These are phyloP conservation scores for Canis aureus DNA, from an alignment of 2,113 vertebrate genomes.

Conservation along the genomic window DNA sequence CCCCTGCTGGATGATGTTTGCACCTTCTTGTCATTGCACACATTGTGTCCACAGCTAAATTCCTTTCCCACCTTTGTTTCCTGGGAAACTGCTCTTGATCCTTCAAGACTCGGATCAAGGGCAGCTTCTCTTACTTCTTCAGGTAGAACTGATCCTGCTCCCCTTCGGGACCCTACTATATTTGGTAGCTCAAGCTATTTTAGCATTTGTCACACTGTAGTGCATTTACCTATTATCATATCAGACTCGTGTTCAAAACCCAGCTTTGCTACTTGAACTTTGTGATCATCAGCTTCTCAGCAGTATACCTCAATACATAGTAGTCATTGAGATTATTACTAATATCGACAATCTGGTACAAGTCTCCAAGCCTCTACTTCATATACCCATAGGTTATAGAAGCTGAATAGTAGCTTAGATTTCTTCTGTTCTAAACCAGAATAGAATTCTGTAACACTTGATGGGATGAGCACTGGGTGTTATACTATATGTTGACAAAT, in stretches of 20 bases:
- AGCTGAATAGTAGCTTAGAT: not conserved
- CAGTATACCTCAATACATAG: not conserved
- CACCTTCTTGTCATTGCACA: not conserved
- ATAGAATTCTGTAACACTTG: not conserved
- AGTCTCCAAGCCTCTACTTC: not conserved
- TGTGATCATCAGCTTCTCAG: not conserved
- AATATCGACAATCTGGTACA: not conserved
- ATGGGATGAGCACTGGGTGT: no score
- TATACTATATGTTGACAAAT: no score
- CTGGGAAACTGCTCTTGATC: not conserved
- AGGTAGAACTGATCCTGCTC: not conserved
- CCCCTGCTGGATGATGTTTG: not conserved
- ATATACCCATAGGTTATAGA: not conserved
- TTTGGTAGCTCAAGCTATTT: slow-evolving; percentile 8
- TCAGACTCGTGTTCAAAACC: not conserved
- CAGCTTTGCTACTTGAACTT: not conserved
- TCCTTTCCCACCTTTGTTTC: not conserved
- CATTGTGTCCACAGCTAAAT: not conserved
- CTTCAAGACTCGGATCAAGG: not conserved
- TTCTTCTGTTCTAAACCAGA: not conserved
- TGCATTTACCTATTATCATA: not conserved
- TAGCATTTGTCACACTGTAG: not conserved
- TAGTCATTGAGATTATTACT: not conserved
- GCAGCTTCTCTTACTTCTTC: not conserved
- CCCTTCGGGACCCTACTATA: not conserved